These are phyloP conservation scores for Morpho achilles DNA, from an alignment of 2,888 invertebrate genomes.

Conservation along the genomic window DNA sequence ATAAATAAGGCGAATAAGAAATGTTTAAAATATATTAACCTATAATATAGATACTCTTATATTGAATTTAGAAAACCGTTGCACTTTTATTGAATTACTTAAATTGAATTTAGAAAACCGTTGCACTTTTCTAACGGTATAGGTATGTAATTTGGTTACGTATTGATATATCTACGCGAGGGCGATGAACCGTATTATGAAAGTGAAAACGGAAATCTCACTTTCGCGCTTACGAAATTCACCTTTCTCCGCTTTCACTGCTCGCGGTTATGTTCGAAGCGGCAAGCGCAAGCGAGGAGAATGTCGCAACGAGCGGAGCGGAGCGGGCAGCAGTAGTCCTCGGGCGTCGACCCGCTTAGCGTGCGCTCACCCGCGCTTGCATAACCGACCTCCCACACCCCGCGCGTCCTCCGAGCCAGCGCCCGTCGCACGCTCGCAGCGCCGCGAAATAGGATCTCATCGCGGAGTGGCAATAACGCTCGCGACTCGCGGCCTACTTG, in stretches of 20 bases:
- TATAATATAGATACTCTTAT: too few species aligned
- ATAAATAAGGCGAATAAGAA: too few species aligned
- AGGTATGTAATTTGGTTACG: conserved; percentile 9
- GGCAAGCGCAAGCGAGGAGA: conserved; percentile 37
- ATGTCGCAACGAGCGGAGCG: conserved; percentile 60
- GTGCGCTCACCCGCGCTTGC: conserved; percentile 82
- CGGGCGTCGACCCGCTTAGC: conserved; percentile 84
- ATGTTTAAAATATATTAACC: too few species aligned
- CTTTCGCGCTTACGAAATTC: conserved; percentile 76
- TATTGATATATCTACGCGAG: conserved; percentile 28
- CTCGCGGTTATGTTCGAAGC: conserved; percentile 34
- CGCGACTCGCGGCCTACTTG: conserved; percentile 47
- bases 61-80: too few species aligned
- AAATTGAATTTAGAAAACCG: too few species aligned
- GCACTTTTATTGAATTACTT: too few species aligned
- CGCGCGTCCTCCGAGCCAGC: conserved; percentile 30
- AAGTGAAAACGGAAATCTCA: conserved; percentile 78
- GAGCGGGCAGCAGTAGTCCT: conserved; percentile 46
- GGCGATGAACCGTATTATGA: conserved; percentile 64
- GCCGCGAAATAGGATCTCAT: conserved; percentile 66
- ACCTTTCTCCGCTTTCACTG: conserved; percentile 78
- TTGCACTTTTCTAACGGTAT: too few species aligned
- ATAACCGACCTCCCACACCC: conserved; percentile 67
- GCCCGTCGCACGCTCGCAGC: conserved; percentile 25
- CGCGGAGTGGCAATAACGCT: conserved; percentile 32